Base-by-base conservation (phyloP, 1,140 invertebrate genomes). In the Drosophila arizonae region DNA sequence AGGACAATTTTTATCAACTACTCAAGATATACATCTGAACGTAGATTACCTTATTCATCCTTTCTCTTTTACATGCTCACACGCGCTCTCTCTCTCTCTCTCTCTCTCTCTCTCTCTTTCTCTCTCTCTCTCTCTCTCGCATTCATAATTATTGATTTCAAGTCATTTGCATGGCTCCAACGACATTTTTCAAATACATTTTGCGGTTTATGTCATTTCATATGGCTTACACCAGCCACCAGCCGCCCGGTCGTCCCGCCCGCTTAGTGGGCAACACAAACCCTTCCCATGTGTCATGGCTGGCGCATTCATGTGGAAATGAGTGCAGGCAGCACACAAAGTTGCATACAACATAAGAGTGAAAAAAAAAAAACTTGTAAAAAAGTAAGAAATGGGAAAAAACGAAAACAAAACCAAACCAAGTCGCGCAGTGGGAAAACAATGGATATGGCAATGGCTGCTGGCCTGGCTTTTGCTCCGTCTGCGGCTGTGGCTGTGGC, bases 221-320 rank as follows among this genome's bases (percentile, higher is more conserved):
- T 57, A 51, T 68, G 76, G 60, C 64, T 61, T 48, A n/a, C 24
- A 39, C 36, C 36, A 39, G 36, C 36, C 36, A 39, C 3, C 36
- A 39, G 10, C 62, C 55, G 17, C 21, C 24, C 46, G 3, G 8
- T 28, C 15, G 1, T 5, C 11, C 60, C 24, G 24, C 33, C 11
- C 60, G 41, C 61, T 48, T 15, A 43, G 33, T 46, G 10, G 30
- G 36, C 24, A 56, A 24, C 51, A 51, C 45, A 43, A 56, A 43
- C 57, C 51, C 56, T 57, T 51, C 39, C 46, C 43, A 46, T 9
- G 17, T 58, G 52, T n/a, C 51, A 62, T 61, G 39, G 28, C 56
- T 50, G 72, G 68, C 62, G 85, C 84, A 88, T 89, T 89, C 85
- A 89, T 89, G 78, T 88, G 85, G 85, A 88, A 89, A 88, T 89